Percentiles rank a stretch among this genome's conserved stretches.
Evolutionary conservation across 1,140 invertebrate species (phyloP).

Genomic region (Lordiphosa stackelbergi): DNA sequence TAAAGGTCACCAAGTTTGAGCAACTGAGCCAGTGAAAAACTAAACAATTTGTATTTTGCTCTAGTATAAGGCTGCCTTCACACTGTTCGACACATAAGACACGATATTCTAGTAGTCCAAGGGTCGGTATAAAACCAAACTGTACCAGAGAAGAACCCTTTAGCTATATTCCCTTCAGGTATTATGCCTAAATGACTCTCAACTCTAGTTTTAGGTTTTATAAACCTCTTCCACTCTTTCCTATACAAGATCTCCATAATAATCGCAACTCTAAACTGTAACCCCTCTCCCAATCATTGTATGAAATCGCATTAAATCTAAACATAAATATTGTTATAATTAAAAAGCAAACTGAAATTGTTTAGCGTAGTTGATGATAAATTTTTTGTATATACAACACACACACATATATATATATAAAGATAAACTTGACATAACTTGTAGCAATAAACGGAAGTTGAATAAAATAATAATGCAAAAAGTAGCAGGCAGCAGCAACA

Average conservation of each 20-base stretch:
- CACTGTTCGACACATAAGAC: too few relatives aligned
- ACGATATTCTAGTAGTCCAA: too few relatives aligned
- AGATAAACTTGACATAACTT: conserved; percentile 62
- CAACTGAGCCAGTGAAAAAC: too few relatives aligned
- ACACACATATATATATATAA: conserved; percentile 23
- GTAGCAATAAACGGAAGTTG: conserved; percentile 63
- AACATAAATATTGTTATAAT: conserved; percentile 71
- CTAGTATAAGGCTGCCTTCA: too few relatives aligned
- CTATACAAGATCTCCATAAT: conserved; percentile 22
- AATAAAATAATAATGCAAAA: conserved; percentile 43
- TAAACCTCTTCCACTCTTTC: conserved; percentile 21
- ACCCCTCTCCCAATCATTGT: conserved; percentile 56
- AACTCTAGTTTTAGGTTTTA: too few relatives aligned
- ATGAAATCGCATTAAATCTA: conserved; percentile 69
- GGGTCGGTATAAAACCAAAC: too few relatives aligned
- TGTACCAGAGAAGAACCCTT: too few relatives aligned
- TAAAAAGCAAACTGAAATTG: conserved; percentile 66
- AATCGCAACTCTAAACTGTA: conserved; percentile 5
- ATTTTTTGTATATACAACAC: conserved; percentile 60
- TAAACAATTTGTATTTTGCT: too few relatives aligned
- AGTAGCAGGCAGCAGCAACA: conserved; percentile 25
- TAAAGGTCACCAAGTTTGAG: too few relatives aligned
- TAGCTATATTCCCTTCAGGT: too few relatives aligned
- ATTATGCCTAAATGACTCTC: too few relatives aligned
- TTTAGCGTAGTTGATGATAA: conserved; percentile 68